Base-by-base conservation (phyloP, 2,113 vertebrate species). In the Callaeas wilsoni region DNA sequence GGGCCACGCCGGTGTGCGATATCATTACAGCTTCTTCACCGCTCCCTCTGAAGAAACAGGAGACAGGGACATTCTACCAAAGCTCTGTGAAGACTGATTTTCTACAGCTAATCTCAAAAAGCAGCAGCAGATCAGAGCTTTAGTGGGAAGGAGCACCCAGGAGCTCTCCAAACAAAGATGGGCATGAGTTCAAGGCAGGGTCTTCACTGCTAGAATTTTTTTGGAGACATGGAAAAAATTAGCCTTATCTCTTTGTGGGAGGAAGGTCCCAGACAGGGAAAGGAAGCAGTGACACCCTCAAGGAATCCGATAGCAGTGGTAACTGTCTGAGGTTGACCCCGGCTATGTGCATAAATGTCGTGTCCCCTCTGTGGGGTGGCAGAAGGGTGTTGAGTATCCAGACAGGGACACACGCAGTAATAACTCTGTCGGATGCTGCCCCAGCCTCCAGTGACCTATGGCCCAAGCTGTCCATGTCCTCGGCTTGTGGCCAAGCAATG, bases 1-100 rank as follows among this genome's bases (percentile, higher is more conserved):
- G 0, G 14, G 22, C 23, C 52, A 76, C 0, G 0, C 16, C 55
- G 50, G 3, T 7, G 1, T 4, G 2, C 2, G 2, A 9, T 50
- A 39, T 26, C 30, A 12, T 77, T 44, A 27, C 1, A 3, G 27
- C 32, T 81, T 81, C 50, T 42, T 62, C 37, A 33, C 29, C 25
- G n/a, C 37, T 50, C 10, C 56, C 47, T 79, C 64, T 53, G 74
- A 74, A 39, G 44, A 77, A 27, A 59, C 0, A 19, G 13, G 42
- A 23, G 46, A 11, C n/a, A 64, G 22, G 22, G 30, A 26, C 17
- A 29, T 19, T 32, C 41, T 26, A 44, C 41, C 35, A 74, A 89
- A 93, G 55, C 49, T 68, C 20, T 0, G 4, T 29, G n/a, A 67
- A 74, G 56, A 55, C 13, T 16, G 27, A 46, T 41, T 80, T 81